Conservation (phyloP, 2,888 invertebrate genomes). For the Parnassius orleans region DNA sequence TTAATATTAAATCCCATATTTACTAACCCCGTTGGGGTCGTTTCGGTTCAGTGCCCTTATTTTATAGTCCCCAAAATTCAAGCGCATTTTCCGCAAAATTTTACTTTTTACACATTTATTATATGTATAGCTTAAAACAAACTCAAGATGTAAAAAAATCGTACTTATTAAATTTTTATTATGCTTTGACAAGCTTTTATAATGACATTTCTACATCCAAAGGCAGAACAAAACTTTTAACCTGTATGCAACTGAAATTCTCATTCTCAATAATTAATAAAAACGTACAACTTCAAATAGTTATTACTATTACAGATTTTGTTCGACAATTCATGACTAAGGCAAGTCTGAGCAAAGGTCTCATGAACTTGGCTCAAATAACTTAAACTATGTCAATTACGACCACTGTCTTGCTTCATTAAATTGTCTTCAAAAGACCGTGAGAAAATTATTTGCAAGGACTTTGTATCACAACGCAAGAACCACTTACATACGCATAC, state of each 20-base stretch:
- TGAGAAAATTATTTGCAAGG: conserved; percentile 27
- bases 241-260: background rate
- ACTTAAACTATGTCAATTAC: conserved; percentile 27
- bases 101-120: too few species aligned
- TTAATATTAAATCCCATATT: too few species aligned
- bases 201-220: background rate
- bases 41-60: too few species aligned
- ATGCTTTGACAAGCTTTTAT: too few species aligned
- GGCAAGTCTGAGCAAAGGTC: conserved; percentile 24
- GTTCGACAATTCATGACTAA: conserved; percentile 24
- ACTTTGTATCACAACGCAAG: conserved; percentile 8
- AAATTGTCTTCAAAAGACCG: conserved; percentile 25
- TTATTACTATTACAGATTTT: conserved; percentile 8
- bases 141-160: too few species aligned
- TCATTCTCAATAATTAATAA: background rate
- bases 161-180: too few species aligned
- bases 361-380: conserved; percentile 29
- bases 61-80: too few species aligned
- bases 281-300: background rate
- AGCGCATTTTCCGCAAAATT: too few species aligned
- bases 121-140: too few species aligned
- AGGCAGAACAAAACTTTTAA: background rate
- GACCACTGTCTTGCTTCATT: conserved; percentile 28
- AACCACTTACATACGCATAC: conserved; percentile 13
- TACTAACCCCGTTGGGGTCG: too few species aligned